A percentile compares a stretch with the other conserved stretches of the same genome.
These are phyloP conservation scores for Dasypolia templi DNA, from an alignment of 2,888 invertebrate species.

Conservation along the genomic window DNA sequence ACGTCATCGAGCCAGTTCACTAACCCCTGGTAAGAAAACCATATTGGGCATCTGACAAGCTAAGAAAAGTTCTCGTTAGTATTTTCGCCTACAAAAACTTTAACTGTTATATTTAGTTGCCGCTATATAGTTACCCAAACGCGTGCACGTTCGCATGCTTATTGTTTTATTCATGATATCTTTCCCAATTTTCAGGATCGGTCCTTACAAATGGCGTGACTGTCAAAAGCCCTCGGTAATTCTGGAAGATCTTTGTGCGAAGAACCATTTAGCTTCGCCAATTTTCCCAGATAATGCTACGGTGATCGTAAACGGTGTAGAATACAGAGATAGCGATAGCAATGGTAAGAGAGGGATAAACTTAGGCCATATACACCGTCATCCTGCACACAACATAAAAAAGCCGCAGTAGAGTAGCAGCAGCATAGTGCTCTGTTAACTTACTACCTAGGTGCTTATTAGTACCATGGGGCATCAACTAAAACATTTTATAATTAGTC, in stretches of 20 bases:
- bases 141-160: too few species aligned
- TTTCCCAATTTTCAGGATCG: conserved; percentile 80
- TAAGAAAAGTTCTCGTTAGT: neutral
- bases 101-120: neutral
- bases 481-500: too few species aligned
- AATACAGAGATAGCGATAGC: conserved; percentile 76
- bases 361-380: neutral
- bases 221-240: conserved; percentile 93
- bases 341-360: conserved; percentile 61
- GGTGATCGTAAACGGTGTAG: conserved; percentile 80
- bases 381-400: neutral
- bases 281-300: conserved; percentile 73
- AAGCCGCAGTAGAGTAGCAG: neutral
- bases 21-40: neutral
- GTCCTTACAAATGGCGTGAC: conserved; percentile 95
- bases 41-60: neutral
- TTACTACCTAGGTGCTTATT: neutral
- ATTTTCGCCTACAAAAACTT: neutral
- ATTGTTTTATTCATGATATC: neutral
- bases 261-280: conserved; percentile 87
- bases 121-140: neutral
- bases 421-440: neutral
- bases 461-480: too few species aligned
- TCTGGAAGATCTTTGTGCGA: conserved; percentile 92
- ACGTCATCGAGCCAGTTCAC: neutral